Base-by-base conservation (phyloP, 1,140 invertebrate genomes). In the Neomicropteryx cornuta region DNA sequence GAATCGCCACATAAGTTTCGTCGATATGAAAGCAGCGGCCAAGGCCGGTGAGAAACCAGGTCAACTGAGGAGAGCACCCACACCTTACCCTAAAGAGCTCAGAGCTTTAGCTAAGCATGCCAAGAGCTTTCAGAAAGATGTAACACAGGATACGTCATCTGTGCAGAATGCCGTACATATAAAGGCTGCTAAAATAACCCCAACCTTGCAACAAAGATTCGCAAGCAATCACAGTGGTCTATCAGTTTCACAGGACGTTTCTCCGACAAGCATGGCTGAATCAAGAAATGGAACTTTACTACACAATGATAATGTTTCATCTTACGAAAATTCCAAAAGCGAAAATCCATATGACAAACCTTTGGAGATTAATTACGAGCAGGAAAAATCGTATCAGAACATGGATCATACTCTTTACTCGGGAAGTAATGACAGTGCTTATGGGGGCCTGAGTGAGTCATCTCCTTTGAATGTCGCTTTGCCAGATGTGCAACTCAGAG, bases 21-120 rank as follows among this genome's bases (percentile, higher is more conserved):
- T 66, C 18, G 64, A 66, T 31, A 65, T 67, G 61, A 69, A 69
- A 56, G 54, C 58, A 28, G 51, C 53, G 33, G 48, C 53, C 30
- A 62, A 65, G 34, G 47, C 55, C 21, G 47, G 57, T 37, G 66
- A 67, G 51, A 67, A 66, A 44, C 58, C 61, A 33, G 61, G 64
- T 14, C 64, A 66, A 27, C 39, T 92, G 36, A 73, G 82, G 48
- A 71, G 89, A 49, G 83, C 84, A 39, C 88, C 89, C 19, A 94
- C 89, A 42, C 91, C 91, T 19, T 92, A 93, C 61, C 87, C 90
- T 31, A 94, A 94, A 72, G 90, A 94, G 64, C 72, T 94, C 46
- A 76, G 82, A 52, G 84, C 79, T 45, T 76, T 88, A 55, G 83
- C 85, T 17, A 83, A 84, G 57, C 85, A 87, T 66, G 79, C 81